These are phyloP conservation scores for Rhagonycha fulva DNA, from an alignment of 2,888 invertebrate species.

Conservation along the genomic window DNA sequence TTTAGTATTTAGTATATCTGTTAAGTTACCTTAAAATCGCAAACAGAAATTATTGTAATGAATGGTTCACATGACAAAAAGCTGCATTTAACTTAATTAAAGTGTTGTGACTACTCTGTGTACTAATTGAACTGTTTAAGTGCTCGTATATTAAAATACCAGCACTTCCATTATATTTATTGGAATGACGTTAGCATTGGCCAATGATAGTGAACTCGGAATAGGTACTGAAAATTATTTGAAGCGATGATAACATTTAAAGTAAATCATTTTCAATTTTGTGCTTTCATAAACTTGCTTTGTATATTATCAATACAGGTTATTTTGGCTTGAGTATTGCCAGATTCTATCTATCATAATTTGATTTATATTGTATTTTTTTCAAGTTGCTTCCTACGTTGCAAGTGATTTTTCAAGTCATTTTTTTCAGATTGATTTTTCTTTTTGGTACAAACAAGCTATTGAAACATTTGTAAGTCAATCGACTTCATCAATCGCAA, in stretches of 20 bases:
- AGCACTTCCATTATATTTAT: conserved; percentile 20
- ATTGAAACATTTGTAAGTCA: not conserved
- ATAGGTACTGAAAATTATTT: not conserved
- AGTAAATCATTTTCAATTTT: not conserved
- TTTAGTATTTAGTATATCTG: too few relatives aligned
- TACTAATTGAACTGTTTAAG: conserved; percentile 21
- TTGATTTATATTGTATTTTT: not conserved
- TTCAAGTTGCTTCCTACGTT: not conserved
- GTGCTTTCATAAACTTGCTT: not conserved
- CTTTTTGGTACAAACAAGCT: not conserved
- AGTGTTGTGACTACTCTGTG: conserved; percentile 16
- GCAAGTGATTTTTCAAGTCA: not conserved
- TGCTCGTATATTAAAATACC: conserved; percentile 15
- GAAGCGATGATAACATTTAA: not conserved
- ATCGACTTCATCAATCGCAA: not conserved
- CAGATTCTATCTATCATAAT: not conserved
- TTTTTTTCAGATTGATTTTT: not conserved
- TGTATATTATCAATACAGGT: not conserved
- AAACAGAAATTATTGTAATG: not conserved
- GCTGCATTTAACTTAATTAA: conserved; percentile 11
- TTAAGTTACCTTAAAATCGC: too few relatives aligned
- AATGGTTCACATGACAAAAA: not conserved
- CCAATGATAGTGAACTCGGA: not conserved
- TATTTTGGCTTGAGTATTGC: not conserved
- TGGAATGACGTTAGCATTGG: conserved; percentile 11